These are phyloP conservation scores for Rhadinocentrus ornatus DNA, from an alignment of 2,797 vertebrate genomes.

Conservation along the genomic window DNA sequence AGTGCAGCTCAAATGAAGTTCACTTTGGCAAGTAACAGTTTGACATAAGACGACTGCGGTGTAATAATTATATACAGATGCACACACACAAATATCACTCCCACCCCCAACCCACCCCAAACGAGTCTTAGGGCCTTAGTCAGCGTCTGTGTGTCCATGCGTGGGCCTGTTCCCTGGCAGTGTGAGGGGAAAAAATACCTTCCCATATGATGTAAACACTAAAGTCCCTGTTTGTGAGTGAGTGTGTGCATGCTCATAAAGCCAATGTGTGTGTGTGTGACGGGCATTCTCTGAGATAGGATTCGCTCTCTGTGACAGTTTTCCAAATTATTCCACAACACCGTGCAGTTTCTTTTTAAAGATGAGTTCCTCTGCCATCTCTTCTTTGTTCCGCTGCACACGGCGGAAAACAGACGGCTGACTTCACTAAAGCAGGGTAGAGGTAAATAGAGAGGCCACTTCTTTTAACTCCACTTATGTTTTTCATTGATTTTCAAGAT, in stretches of 20 bases:
- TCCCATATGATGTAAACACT: slow-evolving; percentile 84
- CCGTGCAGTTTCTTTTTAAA: slow-evolving; percentile 70
- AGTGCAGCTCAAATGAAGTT: slow-evolving; percentile 9
- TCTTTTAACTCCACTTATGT: slow-evolving; percentile 36
- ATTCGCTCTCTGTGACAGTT: slow-evolving; percentile 69
- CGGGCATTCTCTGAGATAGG: slow-evolving; percentile 65
- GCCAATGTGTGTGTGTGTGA: slow-evolving; percentile 29
- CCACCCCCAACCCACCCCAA: slow-evolving; percentile 15
- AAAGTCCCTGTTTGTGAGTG: slow-evolving; percentile 55
- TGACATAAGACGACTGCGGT: slow-evolving; percentile 1
- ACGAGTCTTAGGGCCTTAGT: slow-evolving; percentile 73
- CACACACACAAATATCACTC: slow-evolving; percentile 6
- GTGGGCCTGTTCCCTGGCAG: slow-evolving; percentile 85
- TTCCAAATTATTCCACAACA: slow-evolving; percentile 72
- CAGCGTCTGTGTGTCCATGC: slow-evolving; percentile 81
- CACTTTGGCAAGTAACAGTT: slow-evolving; percentile 16
- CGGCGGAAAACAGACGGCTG: slow-evolving; percentile 46
- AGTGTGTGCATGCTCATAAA: slow-evolving; percentile 22
- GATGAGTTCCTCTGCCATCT: slow-evolving; percentile 67
- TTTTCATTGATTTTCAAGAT: slow-evolving; percentile 43
- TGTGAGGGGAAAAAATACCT: slow-evolving; percentile 83
- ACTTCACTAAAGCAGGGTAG: too few relatives aligned
- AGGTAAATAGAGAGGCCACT: too few relatives aligned
- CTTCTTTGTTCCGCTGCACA: slow-evolving; percentile 64
- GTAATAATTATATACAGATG: slow-evolving; percentile 34